Percentiles rank a stretch among this genome's conserved stretches.
Evolutionary conservation across 1,140 invertebrate species (phyloP).

Genomic region (Oreohelix idahoensis): DNA sequence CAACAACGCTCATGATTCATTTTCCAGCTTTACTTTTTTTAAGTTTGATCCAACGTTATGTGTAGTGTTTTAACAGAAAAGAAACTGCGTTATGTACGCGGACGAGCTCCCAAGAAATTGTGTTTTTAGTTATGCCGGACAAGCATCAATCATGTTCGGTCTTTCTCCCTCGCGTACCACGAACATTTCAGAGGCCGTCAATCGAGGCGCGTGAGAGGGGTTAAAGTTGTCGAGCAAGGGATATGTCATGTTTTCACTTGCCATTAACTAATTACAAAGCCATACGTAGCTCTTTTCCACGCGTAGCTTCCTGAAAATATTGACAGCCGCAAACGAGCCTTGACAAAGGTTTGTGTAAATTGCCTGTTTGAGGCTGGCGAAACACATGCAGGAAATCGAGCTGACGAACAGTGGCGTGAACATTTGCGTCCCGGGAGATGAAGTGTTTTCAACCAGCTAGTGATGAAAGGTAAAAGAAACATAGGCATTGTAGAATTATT

Average conservation of each 20-base stretch:
- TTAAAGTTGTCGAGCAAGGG: neutral
- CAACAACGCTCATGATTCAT: neutral
- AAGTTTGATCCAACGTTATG: neutral
- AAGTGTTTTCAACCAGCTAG: neutral
- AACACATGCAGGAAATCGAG: conserved; percentile 3
- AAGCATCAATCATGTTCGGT: neutral
- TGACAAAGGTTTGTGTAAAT: conserved; percentile 17
- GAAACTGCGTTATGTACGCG: no score
- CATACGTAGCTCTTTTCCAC: neutral
- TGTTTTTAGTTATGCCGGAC: neutral
- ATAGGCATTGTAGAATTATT: conserved; percentile 1
- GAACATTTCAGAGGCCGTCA: neutral
- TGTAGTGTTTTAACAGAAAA: neutral
- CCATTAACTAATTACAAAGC: conserved; percentile 9
- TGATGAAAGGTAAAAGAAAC: conserved; percentile 7
- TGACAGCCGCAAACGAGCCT: conserved; percentile 4
- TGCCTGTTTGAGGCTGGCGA: neutral
- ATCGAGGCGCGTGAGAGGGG: conserved; percentile 4
- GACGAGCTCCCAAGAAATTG: neutral
- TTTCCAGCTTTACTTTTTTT: neutral
- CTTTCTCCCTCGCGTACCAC: neutral
- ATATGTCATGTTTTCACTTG: neutral
- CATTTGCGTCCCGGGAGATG: neutral
- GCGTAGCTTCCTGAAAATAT: neutral
- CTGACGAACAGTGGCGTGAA: neutral